Evolutionary conservation across 35 echinoderm and acorn worm species (phyloP).

Genomic region (Anneissia japonica): DNA sequence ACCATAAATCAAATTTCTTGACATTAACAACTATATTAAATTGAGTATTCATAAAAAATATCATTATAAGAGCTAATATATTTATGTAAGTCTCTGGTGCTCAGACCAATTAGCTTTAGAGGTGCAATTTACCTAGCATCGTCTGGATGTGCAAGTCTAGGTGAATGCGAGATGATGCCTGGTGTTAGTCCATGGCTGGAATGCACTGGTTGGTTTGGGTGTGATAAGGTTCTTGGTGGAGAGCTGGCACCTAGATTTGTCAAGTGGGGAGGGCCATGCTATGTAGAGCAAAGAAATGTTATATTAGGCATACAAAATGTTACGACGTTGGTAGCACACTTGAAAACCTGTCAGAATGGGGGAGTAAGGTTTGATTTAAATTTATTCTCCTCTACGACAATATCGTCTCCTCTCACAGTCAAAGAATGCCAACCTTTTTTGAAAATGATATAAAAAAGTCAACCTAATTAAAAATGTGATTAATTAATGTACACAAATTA

Average conservation of each 20-base stretch:
- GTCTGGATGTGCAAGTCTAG: neutral
- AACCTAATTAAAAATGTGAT: no score
- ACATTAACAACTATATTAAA: no score
- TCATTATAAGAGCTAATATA: no score
- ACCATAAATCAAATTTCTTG: no score
- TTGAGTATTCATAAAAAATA: no score
- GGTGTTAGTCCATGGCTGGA: neutral
- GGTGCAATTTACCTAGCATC: neutral
- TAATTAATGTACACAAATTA: no score
- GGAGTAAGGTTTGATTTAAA: no score
- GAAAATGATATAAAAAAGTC: no score
- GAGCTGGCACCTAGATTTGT: slow-evolving; percentile 24
- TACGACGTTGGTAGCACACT: neutral
- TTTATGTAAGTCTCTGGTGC: no score
- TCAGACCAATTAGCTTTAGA: neutral
- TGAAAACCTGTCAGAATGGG: neutral
- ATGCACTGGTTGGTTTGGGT: neutral
- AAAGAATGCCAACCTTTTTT: no score
- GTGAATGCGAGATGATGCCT: neutral
- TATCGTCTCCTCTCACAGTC: no score
- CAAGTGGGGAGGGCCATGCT: slow-evolving; percentile 25
- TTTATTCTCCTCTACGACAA: no score
- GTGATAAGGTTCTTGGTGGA: neutral
- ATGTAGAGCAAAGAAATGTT: neutral
- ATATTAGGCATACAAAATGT: neutral